A percentile compares a stretch with the other conserved stretches of the same genome.
Evolutionary conservation across 2,888 invertebrate species (phyloP).

Genomic region (Drosophila histrio): DNA sequence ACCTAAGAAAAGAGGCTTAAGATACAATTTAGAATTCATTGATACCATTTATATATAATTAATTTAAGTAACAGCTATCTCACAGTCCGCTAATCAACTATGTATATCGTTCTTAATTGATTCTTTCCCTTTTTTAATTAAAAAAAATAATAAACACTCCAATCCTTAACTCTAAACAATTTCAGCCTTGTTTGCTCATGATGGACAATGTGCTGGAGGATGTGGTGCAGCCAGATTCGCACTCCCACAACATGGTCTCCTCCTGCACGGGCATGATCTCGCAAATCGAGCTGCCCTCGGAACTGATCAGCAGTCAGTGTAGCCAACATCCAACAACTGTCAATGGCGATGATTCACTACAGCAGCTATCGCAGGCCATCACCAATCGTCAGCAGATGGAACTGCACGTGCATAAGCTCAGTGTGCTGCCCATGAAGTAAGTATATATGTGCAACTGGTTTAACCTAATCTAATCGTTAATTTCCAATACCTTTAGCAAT

Average conservation of each 20-base stretch:
- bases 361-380: constrained; percentile 91
- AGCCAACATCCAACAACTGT: constrained; percentile 21
- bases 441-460: neutral
- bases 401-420: constrained; percentile 85
- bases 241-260: constrained; percentile 88
- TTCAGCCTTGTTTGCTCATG: constrained; percentile 88
- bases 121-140: too few relatives aligned
- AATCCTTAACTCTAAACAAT: neutral
- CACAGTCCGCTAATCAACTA: too few relatives aligned
- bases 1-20: too few relatives aligned
- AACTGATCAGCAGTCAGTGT: constrained; percentile 74
- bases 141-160: too few relatives aligned
- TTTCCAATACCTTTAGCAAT: constrained; percentile 16
- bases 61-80: too few relatives aligned
- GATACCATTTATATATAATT: too few relatives aligned
- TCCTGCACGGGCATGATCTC: constrained; percentile 86
- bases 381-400: constrained; percentile 89
- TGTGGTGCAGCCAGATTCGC: constrained; percentile 87
- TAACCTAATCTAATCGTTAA: neutral
- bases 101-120: too few relatives aligned
- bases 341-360: constrained; percentile 88
- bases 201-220: constrained; percentile 91
- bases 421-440: constrained; percentile 83
- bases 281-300: constrained; percentile 84
- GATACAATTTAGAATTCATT: too few relatives aligned